Evolutionary conservation across 2,888 invertebrate species (phyloP), one percentile per base, ranked within the genome.

Genomic region (Neocrepidodera transversa): DNA sequence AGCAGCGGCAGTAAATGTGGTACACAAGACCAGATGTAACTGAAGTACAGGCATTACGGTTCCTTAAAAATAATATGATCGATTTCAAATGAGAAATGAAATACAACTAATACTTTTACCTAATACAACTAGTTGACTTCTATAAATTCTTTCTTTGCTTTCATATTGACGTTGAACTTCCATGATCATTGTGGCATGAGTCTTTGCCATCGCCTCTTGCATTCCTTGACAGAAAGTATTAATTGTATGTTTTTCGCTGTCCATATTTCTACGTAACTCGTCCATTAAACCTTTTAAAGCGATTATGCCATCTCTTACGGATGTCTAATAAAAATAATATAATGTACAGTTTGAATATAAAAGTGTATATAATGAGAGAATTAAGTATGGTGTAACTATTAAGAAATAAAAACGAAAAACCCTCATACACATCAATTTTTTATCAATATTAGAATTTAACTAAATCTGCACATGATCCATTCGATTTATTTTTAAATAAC

Each of bases 1-100:
- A 2, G 90, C 88, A 7, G 87, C 85, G 54, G 86, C 85, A 30
- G 86, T 87, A 75, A 91, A 89, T 4, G 87, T 86, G 54, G 88
- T 86, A 74, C 89, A 87, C 54, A 89, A 81, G 68, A 89, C 84
- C 20, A 90, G 80, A 71, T 90, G 89, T 60, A 87, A 82, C 71
- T 88, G 88, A 17, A 90, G 81, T 14, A 88, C 86, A 1, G 88
- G 88, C 74, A 88, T 81, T 7, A 88, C 85, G 36, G 85, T 84
- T 23, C 86, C 85, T 68, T 85, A 72, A 60, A 71, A 52, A 52
- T 28, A 26, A 8, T 6, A 38, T 40, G 23, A 23, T 14, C n/a
- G n/a, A n/a, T n/a, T n/a, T n/a, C n/a, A n/a, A n/a, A n/a, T n/a
- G n/a, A n/a, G n/a, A n/a, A n/a, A n/a, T n/a, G n/a, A n/a, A n/a